These are phyloP conservation scores for Coelinius sp. DNA, from an alignment of 2,888 invertebrate species.

Conservation along the genomic window DNA sequence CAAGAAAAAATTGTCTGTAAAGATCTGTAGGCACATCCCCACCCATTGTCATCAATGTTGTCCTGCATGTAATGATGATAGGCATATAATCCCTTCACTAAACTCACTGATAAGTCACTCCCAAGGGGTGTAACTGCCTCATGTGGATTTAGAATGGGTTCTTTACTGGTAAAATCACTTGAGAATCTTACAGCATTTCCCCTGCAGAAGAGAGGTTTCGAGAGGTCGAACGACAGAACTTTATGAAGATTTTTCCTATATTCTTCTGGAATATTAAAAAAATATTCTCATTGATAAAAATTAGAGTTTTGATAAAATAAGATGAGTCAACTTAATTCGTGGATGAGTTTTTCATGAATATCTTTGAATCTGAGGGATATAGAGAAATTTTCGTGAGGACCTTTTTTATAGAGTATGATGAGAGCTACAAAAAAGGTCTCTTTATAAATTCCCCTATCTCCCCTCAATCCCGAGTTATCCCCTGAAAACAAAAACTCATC, in stretches of 20 bases:
- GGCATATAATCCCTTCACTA: slow-evolving; percentile 86
- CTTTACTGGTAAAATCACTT: slow-evolving; percentile 69
- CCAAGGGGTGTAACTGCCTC: slow-evolving; percentile 71
- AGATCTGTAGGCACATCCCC: slow-evolving; percentile 99
- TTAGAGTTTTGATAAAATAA: too few relatives aligned
- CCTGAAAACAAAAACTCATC: too few relatives aligned
- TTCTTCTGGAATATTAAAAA: slow-evolving; percentile 72
- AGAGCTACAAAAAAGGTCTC: too few relatives aligned
- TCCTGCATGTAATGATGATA: slow-evolving; percentile 99
- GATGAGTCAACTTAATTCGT: too few relatives aligned
- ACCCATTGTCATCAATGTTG: slow-evolving; percentile 94
- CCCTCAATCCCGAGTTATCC: too few relatives aligned
- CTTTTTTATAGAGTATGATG: too few relatives aligned
- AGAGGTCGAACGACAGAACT: slow-evolving; percentile 78
- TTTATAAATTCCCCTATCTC: too few relatives aligned
- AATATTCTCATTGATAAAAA: too few relatives aligned
- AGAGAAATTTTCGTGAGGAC: too few relatives aligned
- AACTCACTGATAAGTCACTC: slow-evolving; percentile 60
- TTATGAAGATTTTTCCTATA: slow-evolving; percentile 81
- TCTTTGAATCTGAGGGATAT: too few relatives aligned
- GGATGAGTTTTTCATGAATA: too few relatives aligned
- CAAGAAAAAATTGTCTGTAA: slow-evolving; percentile 97
- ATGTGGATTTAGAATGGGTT: slow-evolving; percentile 82
- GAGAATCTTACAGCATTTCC: slow-evolving; percentile 77
- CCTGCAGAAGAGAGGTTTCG: slow-evolving; percentile 82